Conservation (phyloP, 2,797 vertebrate species). For the Gymnopithys bicolor region DNA sequence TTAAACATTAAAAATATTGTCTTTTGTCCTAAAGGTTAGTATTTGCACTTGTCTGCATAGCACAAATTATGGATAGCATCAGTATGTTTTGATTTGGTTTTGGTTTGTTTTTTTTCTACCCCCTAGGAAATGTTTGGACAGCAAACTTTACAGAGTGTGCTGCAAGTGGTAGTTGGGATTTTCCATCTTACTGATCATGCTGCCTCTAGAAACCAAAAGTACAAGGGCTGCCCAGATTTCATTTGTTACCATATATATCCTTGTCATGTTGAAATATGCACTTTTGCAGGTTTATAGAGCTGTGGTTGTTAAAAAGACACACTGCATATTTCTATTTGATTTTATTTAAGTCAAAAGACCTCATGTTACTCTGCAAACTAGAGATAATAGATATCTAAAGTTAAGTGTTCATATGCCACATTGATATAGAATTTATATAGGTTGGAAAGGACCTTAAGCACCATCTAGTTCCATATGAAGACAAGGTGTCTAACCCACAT, state of each 20-base stretch:
- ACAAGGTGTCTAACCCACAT: background rate
- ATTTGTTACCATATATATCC: background rate
- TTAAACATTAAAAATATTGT: background rate
- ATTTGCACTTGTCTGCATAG: background rate
- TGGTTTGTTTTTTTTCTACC: too few species aligned
- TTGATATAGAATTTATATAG: background rate
- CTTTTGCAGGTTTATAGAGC: background rate
- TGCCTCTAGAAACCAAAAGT: background rate
- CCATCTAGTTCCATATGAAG: background rate
- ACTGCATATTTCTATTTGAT: background rate
- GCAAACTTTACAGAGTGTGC: background rate
- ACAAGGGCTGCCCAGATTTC: background rate
- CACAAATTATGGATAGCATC: background rate
- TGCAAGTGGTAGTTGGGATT: background rate
- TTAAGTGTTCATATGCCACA: background rate
- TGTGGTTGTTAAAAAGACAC: background rate
- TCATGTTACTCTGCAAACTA: background rate
- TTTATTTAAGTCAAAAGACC: background rate
- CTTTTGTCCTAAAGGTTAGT: background rate
- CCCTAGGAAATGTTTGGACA: background rate
- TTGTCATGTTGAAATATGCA: background rate
- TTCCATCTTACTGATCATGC: background rate
- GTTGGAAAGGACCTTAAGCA: background rate
- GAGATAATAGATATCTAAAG: background rate
- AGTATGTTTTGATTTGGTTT: background rate